These are phyloP conservation scores for Apotomis betuletana DNA, from an alignment of 2,888 invertebrate genomes.

Conservation along the genomic window DNA sequence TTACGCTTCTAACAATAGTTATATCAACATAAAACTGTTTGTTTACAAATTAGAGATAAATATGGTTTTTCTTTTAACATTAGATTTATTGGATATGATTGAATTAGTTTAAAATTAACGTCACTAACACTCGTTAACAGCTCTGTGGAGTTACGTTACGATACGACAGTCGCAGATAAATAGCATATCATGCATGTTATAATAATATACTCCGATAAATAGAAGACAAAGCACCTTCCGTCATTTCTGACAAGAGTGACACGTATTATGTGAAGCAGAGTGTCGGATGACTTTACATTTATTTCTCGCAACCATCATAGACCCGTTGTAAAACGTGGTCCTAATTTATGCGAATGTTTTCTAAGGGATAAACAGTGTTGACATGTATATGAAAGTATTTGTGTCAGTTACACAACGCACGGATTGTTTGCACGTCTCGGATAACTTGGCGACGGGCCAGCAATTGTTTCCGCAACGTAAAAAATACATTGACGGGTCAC, in stretches of 20 bases:
- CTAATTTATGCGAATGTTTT: slow-evolving; percentile 20
- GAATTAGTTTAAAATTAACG: neutral
- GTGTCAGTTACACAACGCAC: slow-evolving; percentile 51
- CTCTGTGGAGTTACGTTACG: too few species aligned
- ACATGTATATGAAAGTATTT: slow-evolving; percentile 47
- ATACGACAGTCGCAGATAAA: too few species aligned
- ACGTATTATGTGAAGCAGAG: too few species aligned
- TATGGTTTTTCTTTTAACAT: neutral
- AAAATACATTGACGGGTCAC: slow-evolving; percentile 50
- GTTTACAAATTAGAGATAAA: neutral
- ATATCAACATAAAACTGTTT: slow-evolving; percentile 8
- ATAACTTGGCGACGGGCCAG: slow-evolving; percentile 61
- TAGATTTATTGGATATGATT: neutral
- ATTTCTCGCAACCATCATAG: too few species aligned
- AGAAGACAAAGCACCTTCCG: too few species aligned
- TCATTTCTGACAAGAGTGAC: too few species aligned
- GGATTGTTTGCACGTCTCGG: slow-evolving; percentile 57
- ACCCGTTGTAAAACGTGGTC: neutral
- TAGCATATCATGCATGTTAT: too few species aligned
- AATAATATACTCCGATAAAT: too few species aligned
- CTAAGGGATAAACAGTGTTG: slow-evolving; percentile 43
- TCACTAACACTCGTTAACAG: too few species aligned
- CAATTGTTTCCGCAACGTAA: slow-evolving; percentile 55
- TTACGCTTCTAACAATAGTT: neutral
- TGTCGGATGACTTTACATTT: too few species aligned